A percentile compares a stretch with the other conserved stretches of the same genome.
phyloP scores from a whole-genome alignment of 2,888 invertebrate genomes.

The Melieria omissa region DNA sequence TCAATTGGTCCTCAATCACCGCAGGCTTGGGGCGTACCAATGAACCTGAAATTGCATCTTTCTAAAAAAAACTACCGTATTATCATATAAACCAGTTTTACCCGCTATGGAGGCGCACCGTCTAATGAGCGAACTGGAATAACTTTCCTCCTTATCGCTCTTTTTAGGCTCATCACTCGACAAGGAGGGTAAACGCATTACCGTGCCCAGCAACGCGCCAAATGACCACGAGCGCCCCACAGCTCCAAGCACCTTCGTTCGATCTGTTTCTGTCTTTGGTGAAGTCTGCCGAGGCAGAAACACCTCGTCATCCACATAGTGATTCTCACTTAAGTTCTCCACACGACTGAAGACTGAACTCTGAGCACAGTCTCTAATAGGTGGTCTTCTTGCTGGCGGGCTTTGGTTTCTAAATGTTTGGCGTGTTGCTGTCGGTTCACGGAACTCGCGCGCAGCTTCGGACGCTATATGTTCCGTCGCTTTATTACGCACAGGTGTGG shows the following conservation, averaged over 20 bases:
- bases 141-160: slow-evolving; percentile 23
- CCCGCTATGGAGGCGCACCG: slow-evolving; percentile 64
- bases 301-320: slow-evolving; percentile 46
- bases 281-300: slow-evolving; percentile 39
- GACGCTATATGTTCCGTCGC: not conserved
- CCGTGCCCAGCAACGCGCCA: slow-evolving; percentile 56
- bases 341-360: slow-evolving; percentile 45
- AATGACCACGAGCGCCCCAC: slow-evolving; percentile 45
- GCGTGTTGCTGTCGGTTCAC: slow-evolving; percentile 29
- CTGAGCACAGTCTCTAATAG: slow-evolving; percentile 46
- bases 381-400: slow-evolving; percentile 48
- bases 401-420: slow-evolving; percentile 51
- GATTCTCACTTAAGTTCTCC: slow-evolving; percentile 45
- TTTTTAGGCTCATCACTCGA: slow-evolving; percentile 31
- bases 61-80: not conserved
- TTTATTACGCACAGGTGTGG: slow-evolving; percentile 41
- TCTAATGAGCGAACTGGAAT: slow-evolving; percentile 54
- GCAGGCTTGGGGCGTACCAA: slow-evolving; percentile 52
- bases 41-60: slow-evolving; percentile 51
- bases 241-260: slow-evolving; percentile 19
- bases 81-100: slow-evolving; percentile 23
- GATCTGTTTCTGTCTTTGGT: slow-evolving; percentile 17
- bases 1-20: slow-evolving; percentile 46
- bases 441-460: not conserved
- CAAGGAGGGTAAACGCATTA: slow-evolving; percentile 57